Evolutionary conservation across 2,113 vertebrate genomes (phyloP).

Genomic region (Rutilus rutilus): DNA sequence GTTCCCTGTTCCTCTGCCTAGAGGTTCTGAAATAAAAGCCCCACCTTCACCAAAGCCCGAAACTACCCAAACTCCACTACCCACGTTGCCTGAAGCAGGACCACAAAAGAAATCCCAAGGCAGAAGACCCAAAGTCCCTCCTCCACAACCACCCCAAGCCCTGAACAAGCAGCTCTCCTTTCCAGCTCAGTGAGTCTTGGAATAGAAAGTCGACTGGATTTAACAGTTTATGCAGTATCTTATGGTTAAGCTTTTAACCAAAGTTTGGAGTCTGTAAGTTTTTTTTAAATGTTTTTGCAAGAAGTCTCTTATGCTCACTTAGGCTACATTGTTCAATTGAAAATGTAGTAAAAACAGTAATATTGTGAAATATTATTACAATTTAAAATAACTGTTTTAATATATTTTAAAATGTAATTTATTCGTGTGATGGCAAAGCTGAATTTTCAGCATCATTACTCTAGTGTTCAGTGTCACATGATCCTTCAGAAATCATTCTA

Average conservation of each 20-base stretch:
- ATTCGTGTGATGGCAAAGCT: background rate
- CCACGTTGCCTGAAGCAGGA: constrained; percentile 25
- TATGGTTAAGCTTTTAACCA: background rate
- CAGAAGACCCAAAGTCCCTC: constrained; percentile 74
- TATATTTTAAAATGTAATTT: background rate
- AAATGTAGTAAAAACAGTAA: background rate
- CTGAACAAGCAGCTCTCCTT: constrained; percentile 65
- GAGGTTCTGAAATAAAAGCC: constrained; percentile 28
- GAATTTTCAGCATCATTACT: background rate
- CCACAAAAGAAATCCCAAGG: constrained; percentile 59
- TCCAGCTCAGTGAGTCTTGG: constrained; percentile 33
- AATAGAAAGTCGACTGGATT: constrained; percentile 16
- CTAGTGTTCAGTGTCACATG: background rate
- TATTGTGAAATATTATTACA: background rate
- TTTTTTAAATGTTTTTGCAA: background rate
- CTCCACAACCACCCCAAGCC: constrained; percentile 74
- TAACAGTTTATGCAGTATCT: background rate
- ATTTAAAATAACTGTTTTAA: background rate
- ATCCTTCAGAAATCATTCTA: background rate
- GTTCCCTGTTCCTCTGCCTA: constrained; percentile 7
- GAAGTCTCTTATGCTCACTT: background rate
- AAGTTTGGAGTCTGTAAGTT: background rate
- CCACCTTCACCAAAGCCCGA: constrained; percentile 25
- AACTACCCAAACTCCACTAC: background rate
- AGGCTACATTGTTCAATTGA: background rate